Evolutionary conservation across 2,797 vertebrate genomes (phyloP), one percentile per base, ranked within the genome.

Genomic region (Helarctos malayanus): DNA sequence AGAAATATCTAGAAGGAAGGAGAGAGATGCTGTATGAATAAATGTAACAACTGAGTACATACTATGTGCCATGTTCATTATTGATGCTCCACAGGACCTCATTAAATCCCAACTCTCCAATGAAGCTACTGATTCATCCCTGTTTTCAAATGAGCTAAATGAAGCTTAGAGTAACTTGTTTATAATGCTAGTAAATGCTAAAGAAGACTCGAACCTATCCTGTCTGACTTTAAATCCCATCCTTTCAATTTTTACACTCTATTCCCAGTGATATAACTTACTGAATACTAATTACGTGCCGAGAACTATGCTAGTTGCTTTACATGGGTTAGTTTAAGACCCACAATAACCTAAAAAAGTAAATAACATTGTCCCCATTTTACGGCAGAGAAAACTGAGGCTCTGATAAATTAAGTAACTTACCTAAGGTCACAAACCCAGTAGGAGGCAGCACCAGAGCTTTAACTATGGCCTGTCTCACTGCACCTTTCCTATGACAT

Each of bases 341-440:
- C 16, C 21, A 78, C 10, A 59, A 71, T 57, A 69, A 86, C 49
- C 49, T 11, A 59, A 18, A 75, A 87, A 80, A 71, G 45, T 35
- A 86, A 73, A 38, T 35, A 86, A 86, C 18, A 52, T 45, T 76
- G 47, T 68, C 49, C 8, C 23, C 69, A 86, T 16, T 94, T 71
- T 63, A 96, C 35, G 89, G 79, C 57, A 76, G 35, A 93, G 76
- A 96, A 96, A 97, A 71, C 9, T 79, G 29, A 95, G 75, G 16
- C 11, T 89, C 56, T 75, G 18, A 16, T 45, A 91, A n/a, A 73
- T 41, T 73, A 86, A 59, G 13, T 78, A 35, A 87, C 15, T 52
- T 79, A 59, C 32, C 32, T n/a, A 75, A 29, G n/a, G 52, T 45
- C 54, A 86, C 38, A 83, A 19, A 82, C 29, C 13, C 47, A 79